Conservation (phyloP, 2,888 invertebrate genomes). For the Amphipoea oculea region DNA sequence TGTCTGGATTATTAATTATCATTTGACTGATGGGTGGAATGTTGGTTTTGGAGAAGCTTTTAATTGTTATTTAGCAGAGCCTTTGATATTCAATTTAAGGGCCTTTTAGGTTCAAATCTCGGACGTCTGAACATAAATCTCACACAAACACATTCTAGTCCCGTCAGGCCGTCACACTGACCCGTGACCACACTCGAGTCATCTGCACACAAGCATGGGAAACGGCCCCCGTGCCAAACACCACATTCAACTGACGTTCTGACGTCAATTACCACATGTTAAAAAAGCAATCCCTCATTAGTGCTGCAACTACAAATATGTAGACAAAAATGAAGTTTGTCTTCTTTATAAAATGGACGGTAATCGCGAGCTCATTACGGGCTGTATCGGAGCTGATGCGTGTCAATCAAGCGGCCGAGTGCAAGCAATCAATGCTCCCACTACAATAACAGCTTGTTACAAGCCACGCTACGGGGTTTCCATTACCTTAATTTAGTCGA, state of each 20-base stretch:
- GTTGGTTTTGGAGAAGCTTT: constrained; percentile 29
- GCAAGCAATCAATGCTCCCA: constrained; percentile 78
- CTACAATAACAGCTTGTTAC: constrained; percentile 85
- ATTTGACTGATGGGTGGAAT: constrained; percentile 57
- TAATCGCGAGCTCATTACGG: constrained; percentile 84
- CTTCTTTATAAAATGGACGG: constrained; percentile 77
- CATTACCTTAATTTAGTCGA: constrained; percentile 84
- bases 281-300: constrained; percentile 75
- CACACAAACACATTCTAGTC: constrained; percentile 63
- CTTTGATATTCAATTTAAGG: constrained; percentile 38
- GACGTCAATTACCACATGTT: constrained; percentile 73
- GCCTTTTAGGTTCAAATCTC: constrained; percentile 41
- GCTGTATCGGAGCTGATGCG: constrained; percentile 80
- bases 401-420: constrained; percentile 82
- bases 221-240: constrained; percentile 62
- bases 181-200: constrained; percentile 64
- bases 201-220: constrained; percentile 52
- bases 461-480: constrained; percentile 78
- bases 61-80: constrained; percentile 34
- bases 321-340: constrained; percentile 76
- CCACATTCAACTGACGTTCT: constrained; percentile 68
- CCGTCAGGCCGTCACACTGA: constrained; percentile 69
- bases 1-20: constrained; percentile 68
- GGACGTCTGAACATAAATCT: constrained; percentile 67
- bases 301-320: constrained; percentile 70